Evolutionary conservation across 1,140 invertebrate genomes (phyloP), one percentile per base, ranked within the genome.

Genomic region (Penaeus indicus): DNA sequence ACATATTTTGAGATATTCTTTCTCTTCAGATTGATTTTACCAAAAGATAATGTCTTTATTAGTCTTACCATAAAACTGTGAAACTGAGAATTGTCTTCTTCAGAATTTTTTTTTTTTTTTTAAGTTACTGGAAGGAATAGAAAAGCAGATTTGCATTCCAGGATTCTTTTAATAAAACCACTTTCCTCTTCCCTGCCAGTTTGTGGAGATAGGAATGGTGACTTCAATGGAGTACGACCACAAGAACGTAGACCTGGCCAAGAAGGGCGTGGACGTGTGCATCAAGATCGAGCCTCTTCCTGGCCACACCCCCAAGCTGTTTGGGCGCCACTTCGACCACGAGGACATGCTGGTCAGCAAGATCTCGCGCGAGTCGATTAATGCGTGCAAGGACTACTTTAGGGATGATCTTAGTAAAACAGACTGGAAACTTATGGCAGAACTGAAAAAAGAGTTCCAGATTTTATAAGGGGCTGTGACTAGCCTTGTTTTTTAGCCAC

Each of bases 331-430:
- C 94, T 99, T 99, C 94, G 98, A 99, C 92, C 96, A 98, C 91
- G 98, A 96, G 42, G 99, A 99, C 93, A 94, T 98, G 91, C 94
- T 99, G 62, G 95, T 99, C 91, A 99, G 98, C 94, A 99, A 98
- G 97, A 99, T 99, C 92, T 97, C 96, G 42, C 95, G 99, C 82
- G 96, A 98, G 91, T 99, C 98, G 69, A 99, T 99, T 92, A 98
- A 99, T 93, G 98, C 97, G 5, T 99, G 99, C 93, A 99, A 99
- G 93, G 96, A 99, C 90, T 99, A 99, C 94, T 99, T 99, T 95
- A 95, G 99, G 85, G 98, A 99, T 91, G 99, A 99, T 93, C 94
- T 99, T 83, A 93, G 96, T 90, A 99, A 99, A 93, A 95, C 95
- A 81, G 99, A 99, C 92, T 99, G 99, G 99, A 96, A 97, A 92